phyloP scores from a whole-genome alignment of 2,113 vertebrate genomes.

The Esox niger region DNA sequence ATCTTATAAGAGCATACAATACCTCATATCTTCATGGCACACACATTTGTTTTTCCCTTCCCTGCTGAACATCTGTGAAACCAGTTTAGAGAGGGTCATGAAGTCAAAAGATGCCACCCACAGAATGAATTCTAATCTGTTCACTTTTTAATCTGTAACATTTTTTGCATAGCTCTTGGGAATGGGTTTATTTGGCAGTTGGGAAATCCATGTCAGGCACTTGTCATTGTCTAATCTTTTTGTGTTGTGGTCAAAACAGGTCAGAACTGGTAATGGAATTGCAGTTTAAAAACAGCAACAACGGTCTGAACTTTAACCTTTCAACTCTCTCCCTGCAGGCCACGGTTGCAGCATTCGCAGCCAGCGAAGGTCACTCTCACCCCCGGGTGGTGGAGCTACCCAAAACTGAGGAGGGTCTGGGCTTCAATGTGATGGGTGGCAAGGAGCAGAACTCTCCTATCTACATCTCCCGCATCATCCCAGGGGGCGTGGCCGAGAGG shows the following conservation, averaged over 20 bases:
- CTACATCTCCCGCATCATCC: slow-evolving; percentile 99
- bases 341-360: slow-evolving; percentile 96
- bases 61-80: not conserved
- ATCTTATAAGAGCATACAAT: slow-evolving; percentile 32
- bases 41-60: slow-evolving; percentile 24
- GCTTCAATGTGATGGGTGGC: slow-evolving; percentile 99
- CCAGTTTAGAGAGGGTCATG: not conserved
- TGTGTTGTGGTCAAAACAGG: not conserved
- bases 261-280: not conserved
- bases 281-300: not conserved
- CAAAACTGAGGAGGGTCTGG: slow-evolving; percentile 98
- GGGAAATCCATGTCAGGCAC: not conserved
- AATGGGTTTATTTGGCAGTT: not conserved
- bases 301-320: not conserved
- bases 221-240: not conserved
- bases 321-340: slow-evolving; percentile 76
- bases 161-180: not conserved
- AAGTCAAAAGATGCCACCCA: not conserved
- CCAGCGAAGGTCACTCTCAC: slow-evolving; percentile 97
- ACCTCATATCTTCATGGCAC: slow-evolving; percentile 10
- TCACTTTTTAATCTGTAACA: no score
- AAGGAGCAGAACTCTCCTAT: slow-evolving; percentile 99
- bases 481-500: slow-evolving; percentile 94
- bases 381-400: slow-evolving; percentile 95
- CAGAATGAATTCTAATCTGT: not conserved